phyloP scores from a whole-genome alignment of 2,797 vertebrate genomes.

The Pantherophis vulpinus region DNA sequence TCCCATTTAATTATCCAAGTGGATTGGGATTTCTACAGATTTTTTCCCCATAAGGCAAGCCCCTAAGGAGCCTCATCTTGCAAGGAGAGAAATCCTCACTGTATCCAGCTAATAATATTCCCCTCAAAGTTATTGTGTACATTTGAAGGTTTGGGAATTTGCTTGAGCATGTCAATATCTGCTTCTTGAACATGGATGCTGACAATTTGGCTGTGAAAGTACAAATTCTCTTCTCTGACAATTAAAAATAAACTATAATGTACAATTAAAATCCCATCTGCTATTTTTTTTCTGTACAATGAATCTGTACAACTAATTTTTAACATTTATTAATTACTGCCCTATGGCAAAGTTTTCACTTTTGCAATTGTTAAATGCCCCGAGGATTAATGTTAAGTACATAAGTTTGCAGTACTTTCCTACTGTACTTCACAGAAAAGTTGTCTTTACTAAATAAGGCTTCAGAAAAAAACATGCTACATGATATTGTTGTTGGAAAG shows the following conservation, averaged over 20 bases:
- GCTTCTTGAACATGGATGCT: background rate
- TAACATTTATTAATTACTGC: background rate
- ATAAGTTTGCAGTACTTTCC: constrained; percentile 7
- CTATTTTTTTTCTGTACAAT: background rate
- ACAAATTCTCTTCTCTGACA: background rate
- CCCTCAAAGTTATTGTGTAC: background rate
- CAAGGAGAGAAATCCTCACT: background rate
- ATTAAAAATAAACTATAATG: background rate
- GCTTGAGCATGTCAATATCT: background rate
- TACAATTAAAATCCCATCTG: accelerated
- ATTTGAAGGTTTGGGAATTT: background rate
- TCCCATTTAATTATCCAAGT: background rate
- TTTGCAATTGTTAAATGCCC: constrained; percentile 7
- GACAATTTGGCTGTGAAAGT: background rate
- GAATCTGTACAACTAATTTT: background rate
- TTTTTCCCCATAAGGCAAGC: background rate
- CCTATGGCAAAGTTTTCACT: constrained; percentile 8
- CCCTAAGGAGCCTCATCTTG: background rate
- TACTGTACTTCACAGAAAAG: background rate
- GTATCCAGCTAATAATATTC: background rate
- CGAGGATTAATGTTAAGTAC: constrained; percentile 24
- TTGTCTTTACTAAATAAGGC: constrained; percentile 15
- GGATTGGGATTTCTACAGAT: background rate
- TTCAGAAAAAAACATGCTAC: constrained; percentile 13
- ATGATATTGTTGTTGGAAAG: constrained; percentile 15